Evolutionary conservation across 2,113 vertebrate genomes (phyloP).

Genomic region (Coptodon bakossiorum): DNA sequence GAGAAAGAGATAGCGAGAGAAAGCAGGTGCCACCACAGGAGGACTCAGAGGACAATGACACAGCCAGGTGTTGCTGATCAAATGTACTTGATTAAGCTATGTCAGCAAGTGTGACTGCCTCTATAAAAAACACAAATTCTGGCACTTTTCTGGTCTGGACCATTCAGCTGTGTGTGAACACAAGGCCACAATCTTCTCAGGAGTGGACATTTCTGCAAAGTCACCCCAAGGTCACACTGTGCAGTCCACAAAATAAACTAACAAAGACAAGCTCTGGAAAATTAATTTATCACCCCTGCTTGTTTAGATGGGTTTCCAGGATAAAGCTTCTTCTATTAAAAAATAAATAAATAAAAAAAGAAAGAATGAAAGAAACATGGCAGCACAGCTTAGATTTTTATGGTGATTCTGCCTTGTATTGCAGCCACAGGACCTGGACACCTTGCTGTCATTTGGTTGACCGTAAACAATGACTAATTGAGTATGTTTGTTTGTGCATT

Average conservation of each 20-base stretch:
- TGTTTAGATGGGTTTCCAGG: background rate
- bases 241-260: background rate
- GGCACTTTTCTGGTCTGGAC: background rate
- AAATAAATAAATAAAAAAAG: background rate
- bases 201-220: rapidly evolving
- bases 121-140: background rate
- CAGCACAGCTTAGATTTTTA: background rate
- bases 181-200: background rate
- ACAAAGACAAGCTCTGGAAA: background rate
- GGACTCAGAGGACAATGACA: background rate
- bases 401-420: background rate
- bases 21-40: background rate
- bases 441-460: background rate
- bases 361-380: background rate
- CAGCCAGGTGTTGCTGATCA: background rate
- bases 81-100: background rate
- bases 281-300: background rate
- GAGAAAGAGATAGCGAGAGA: background rate
- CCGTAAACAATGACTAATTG: background rate
- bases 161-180: background rate
- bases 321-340: background rate
- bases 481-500: background rate
- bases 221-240: background rate
- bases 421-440: background rate
- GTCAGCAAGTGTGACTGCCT: background rate